These are phyloP conservation scores for Acromyrmex echinatior DNA, from an alignment of 1,140 invertebrate genomes.

Conservation along the genomic window DNA sequence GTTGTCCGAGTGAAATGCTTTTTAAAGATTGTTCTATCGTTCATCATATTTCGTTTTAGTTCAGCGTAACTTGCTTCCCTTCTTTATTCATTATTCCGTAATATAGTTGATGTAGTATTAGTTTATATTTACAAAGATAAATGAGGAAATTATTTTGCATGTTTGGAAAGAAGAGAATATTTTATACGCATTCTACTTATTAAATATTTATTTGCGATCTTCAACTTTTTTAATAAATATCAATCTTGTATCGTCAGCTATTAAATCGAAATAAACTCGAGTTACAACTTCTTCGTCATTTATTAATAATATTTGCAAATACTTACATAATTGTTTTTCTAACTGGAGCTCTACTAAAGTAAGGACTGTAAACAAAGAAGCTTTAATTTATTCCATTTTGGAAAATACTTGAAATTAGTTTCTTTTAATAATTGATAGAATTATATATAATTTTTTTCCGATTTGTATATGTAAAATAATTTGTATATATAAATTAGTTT, in stretches of 20 bases:
- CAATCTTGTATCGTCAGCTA: neutral
- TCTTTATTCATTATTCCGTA: conserved; percentile 27
- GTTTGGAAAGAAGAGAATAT: neutral
- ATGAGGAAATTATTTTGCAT: neutral
- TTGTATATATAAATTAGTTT: neutral
- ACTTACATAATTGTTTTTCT: neutral
- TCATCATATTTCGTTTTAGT: conserved; percentile 44
- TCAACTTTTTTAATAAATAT: conserved; percentile 18
- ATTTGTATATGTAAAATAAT: neutral
- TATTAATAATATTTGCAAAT: neutral
- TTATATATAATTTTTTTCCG: neutral
- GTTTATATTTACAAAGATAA: conserved; percentile 28
- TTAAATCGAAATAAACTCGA: neutral
- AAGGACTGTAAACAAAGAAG: neutral
- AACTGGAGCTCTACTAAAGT: neutral
- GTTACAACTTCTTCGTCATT: neutral
- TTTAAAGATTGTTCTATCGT: conserved; percentile 45
- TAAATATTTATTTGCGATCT: conserved; percentile 21
- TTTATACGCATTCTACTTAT: neutral
- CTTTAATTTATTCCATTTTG: neutral
- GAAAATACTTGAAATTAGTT: neutral
- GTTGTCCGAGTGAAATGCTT: conserved; percentile 22
- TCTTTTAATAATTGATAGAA: neutral
- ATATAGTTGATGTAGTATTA: conserved; percentile 19
- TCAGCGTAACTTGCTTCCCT: neutral